These are phyloP conservation scores for Unio pictorum DNA, from an alignment of 2,888 invertebrate genomes.

Conservation along the genomic window DNA sequence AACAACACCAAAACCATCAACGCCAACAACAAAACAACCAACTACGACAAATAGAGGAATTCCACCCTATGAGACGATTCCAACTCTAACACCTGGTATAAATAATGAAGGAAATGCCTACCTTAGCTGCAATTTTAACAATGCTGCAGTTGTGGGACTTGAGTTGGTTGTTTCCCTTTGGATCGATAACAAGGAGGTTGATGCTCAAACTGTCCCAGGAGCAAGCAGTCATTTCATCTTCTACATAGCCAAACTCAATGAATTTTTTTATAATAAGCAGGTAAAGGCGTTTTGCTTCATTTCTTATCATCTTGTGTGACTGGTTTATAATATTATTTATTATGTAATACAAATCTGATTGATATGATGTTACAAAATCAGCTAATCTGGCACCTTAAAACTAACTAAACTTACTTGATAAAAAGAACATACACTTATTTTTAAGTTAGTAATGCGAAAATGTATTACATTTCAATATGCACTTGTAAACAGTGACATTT, in stretches of 20 bases:
- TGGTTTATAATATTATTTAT: too few species aligned
- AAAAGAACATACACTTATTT: too few species aligned
- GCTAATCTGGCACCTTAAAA: too few species aligned
- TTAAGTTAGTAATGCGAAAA: too few species aligned
- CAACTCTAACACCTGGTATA: constrained; percentile 24
- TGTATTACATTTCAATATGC: too few species aligned
- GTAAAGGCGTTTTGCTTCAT: constrained; percentile 16
- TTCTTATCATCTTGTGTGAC: neutral
- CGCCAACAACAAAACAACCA: constrained; percentile 20
- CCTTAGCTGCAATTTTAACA: constrained; percentile 31
- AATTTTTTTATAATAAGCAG: constrained; percentile 32
- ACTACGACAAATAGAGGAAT: constrained; percentile 26
- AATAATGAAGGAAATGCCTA: constrained; percentile 33
- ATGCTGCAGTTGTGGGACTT: constrained; percentile 23
- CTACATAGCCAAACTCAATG: constrained; percentile 32
- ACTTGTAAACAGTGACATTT: too few species aligned
- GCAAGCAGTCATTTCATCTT: constrained; percentile 27
- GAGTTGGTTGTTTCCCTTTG: constrained; percentile 30
- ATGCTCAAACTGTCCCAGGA: constrained; percentile 21
- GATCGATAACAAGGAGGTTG: constrained; percentile 24
- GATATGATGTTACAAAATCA: too few species aligned
- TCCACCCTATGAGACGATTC: constrained; percentile 29
- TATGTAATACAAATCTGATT: too few species aligned
- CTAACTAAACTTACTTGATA: too few species aligned
- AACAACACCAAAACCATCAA: constrained; percentile 21